Conservation (phyloP, 2,888 invertebrate species). For the Cistogaster globosa region DNA sequence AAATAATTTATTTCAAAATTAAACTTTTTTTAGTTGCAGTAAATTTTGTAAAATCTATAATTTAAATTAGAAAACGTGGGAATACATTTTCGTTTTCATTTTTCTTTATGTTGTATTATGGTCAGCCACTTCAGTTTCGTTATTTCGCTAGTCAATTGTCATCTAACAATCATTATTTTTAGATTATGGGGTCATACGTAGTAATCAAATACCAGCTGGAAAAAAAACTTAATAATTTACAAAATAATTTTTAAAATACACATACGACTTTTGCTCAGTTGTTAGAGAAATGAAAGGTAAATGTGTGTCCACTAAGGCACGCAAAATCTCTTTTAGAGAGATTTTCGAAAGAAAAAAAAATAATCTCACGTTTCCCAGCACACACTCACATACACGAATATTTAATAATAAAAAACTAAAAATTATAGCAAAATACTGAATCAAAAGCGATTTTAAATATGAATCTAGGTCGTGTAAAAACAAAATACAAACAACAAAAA, state of each 20-base stretch:
- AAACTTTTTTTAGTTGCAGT: background rate
- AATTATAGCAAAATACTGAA: slow-evolving; percentile 45
- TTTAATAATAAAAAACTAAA: slow-evolving; percentile 33
- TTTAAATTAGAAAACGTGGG: slow-evolving; percentile 66
- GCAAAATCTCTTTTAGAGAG: slow-evolving; percentile 31
- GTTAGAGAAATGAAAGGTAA: slow-evolving; percentile 24
- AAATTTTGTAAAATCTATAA: slow-evolving; percentile 20
- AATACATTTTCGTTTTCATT: slow-evolving; percentile 12
- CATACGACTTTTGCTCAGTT: slow-evolving; percentile 20
- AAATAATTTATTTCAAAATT: background rate
- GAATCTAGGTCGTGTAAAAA: slow-evolving; percentile 66
- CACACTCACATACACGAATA: background rate
- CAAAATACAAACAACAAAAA: slow-evolving; percentile 1
- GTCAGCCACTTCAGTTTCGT: slow-evolving; percentile 7
- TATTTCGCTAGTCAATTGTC: slow-evolving; percentile 46
- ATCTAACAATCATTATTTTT: slow-evolving; percentile 68
- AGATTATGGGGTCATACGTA: slow-evolving; percentile 67
- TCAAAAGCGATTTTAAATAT: slow-evolving; percentile 44
- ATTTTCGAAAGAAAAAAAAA: background rate
- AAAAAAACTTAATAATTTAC: slow-evolving; percentile 38
- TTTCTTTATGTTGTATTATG: slow-evolving; percentile 20
- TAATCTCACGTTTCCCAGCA: too few relatives aligned
- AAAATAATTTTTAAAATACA: slow-evolving; percentile 44
- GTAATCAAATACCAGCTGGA: slow-evolving; percentile 53
- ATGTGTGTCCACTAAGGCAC: slow-evolving; percentile 65